These are phyloP conservation scores for Zoroaster sp. DNA, from an alignment of 53 echinoderm and acorn worm genomes.

Conservation along the genomic window DNA sequence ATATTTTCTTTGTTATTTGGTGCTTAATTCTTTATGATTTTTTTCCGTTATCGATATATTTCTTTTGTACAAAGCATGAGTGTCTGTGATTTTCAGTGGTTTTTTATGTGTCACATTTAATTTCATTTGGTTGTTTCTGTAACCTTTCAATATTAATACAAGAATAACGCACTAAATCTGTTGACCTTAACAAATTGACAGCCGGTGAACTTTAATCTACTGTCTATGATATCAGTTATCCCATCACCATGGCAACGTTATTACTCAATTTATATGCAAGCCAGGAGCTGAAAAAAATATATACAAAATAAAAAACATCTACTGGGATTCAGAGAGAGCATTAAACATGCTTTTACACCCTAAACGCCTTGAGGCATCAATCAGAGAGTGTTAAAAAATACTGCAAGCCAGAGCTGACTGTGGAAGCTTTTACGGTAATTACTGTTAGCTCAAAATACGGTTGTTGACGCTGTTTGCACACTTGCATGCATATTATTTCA, in stretches of 20 bases:
- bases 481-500: neutral
- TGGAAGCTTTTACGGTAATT: slow-evolving; percentile 41
- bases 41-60: too few relatives aligned
- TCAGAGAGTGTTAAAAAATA: neutral
- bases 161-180: neutral
- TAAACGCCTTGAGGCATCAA: neutral
- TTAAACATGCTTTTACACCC: slow-evolving; percentile 9
- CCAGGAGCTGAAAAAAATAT: neutral
- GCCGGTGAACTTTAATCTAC: neutral
- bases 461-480: neutral
- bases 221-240: neutral
- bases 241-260: slow-evolving; percentile 32
- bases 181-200: neutral
- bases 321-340: neutral
- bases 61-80: neutral
- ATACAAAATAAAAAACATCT: neutral
- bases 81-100: neutral
- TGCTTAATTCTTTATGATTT: too few relatives aligned
- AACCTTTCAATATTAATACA: neutral
- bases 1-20: too few relatives aligned
- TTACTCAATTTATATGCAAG: slow-evolving; percentile 32
- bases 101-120: too few relatives aligned
- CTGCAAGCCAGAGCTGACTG: neutral
- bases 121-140: neutral
- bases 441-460: neutral